Evolutionary conservation across 2,113 vertebrate species (phyloP), one percentile per base, ranked within the genome.

Genomic region (Corythornis madagascariensis): DNA sequence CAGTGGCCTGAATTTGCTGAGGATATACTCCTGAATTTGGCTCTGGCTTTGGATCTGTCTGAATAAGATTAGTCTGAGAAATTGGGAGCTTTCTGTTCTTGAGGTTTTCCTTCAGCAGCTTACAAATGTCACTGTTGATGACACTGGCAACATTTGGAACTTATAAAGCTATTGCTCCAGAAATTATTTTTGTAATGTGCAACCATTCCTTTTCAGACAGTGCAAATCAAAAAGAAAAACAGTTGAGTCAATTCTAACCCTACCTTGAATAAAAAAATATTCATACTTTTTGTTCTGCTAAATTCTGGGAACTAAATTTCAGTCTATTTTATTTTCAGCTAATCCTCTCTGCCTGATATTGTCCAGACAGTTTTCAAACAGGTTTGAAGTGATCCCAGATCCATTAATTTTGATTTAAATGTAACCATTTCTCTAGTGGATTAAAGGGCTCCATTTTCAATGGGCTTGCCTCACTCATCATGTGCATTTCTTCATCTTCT

Each of bases 61-160:
- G 67, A 89, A 43, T 83, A 92, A 88, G 64, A 92, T 64, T 74
- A 91, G 67, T 77, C 35, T 93, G 87, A 92, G 80, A 91, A 95
- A 92, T 78, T 71, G 9, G 13, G 71, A 66, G 53, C 83, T 94
- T 96, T 95, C 66, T 70, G 69, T 92, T 95, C 84, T 67, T 83
- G 72, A 90, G 31, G 47, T 81, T 95, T 93, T 92, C 69, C 55
- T 86, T 92, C 71, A 70, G 78, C 73, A 73, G 70, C 55, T 93
- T 94, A 94, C 75, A 93, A 93, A 94, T 96, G 88, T 89, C 86
- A 94, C 63, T 90, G 61, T 93, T 97, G 92, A 95, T 95, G 92
- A 81, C 45, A 83, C 67, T 93, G 89, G 91, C 83, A 96, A 94
- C 3, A 5, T 91, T 95, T 94, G 72, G 80, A 96, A 94, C 43